Percentiles rank a stretch among this genome's conserved stretches.
Conservation (phyloP, 2,888 invertebrate genomes). For the Drosophila falleni region DNA sequence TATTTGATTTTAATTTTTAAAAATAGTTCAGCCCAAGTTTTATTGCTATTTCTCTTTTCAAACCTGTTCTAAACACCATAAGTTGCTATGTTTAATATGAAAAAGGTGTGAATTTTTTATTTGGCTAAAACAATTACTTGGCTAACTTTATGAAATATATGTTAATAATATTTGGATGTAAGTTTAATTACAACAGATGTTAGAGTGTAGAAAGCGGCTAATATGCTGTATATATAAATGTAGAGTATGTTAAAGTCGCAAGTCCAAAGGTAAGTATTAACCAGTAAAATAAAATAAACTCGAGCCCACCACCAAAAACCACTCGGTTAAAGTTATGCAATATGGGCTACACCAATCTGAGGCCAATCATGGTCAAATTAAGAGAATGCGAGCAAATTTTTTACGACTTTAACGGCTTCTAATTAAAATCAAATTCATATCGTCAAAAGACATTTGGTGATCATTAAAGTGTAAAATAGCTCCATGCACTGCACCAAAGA, state of each 20-base stretch:
- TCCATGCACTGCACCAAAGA: constrained; percentile 38
- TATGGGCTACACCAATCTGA: constrained; percentile 5
- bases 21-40: too few species aligned
- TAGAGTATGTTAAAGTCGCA: background rate
- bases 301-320: background rate
- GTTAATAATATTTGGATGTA: background rate
- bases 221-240: background rate
- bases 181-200: background rate
- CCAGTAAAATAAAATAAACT: constrained; percentile 1
- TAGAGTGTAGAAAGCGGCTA: background rate
- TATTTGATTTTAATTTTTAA: too few species aligned
- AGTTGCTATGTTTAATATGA: too few species aligned
- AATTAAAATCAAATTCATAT: constrained; percentile 75
- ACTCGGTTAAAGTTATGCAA: constrained; percentile 26
- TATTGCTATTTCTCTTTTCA: too few species aligned
- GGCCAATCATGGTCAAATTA: constrained; percentile 38
- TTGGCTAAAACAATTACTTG: background rate
- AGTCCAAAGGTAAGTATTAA: background rate
- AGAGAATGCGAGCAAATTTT: constrained; percentile 70
- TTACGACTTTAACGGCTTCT: constrained; percentile 78
- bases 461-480: constrained; percentile 81
- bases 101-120: too few species aligned
- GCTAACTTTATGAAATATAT: background rate
- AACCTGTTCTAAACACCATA: too few species aligned
- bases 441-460: constrained; percentile 60